Conservation (phyloP, 1,140 invertebrate species). For the Drosophila seguyi region DNA sequence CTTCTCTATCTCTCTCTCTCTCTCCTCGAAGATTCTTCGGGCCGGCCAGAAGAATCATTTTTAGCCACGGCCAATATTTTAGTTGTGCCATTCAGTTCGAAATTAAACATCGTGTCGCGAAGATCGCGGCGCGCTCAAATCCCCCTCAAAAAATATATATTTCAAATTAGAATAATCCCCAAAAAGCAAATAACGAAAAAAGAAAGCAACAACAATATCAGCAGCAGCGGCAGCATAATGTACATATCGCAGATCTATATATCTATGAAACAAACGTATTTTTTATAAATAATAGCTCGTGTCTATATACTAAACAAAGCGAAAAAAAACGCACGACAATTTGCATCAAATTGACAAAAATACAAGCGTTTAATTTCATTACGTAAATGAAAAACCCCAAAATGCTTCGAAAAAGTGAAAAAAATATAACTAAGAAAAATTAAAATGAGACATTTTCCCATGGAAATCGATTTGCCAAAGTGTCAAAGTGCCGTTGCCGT, state of each 20-base stretch:
- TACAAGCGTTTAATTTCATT: slow-evolving; percentile 79
- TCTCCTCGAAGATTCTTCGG: slow-evolving; percentile 48
- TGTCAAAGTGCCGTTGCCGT: slow-evolving; percentile 61
- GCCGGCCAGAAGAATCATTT: slow-evolving; percentile 77
- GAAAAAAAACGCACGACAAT: slow-evolving; percentile 64
- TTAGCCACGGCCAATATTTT: slow-evolving; percentile 69
- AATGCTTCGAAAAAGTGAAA: slow-evolving; percentile 13
- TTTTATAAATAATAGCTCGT: slow-evolving; percentile 79
- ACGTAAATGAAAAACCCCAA: slow-evolving; percentile 53
- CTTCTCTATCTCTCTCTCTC: slow-evolving; percentile 26
- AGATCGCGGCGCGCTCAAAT: slow-evolving; percentile 53
- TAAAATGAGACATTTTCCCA: slow-evolving; percentile 38
- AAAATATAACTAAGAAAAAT: slow-evolving; percentile 19
- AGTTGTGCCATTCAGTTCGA: slow-evolving; percentile 75
- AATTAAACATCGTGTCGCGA: slow-evolving; percentile 75
- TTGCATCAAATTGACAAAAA: slow-evolving; percentile 82
- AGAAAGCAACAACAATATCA: slow-evolving; percentile 35
- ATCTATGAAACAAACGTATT: slow-evolving; percentile 54
- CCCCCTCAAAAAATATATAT: slow-evolving; percentile 24
- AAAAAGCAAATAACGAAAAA: slow-evolving; percentile 36
- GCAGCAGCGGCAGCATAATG: slow-evolving; percentile 42
- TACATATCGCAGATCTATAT: slow-evolving; percentile 61
- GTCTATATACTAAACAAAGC: slow-evolving; percentile 67
- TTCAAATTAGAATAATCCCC: slow-evolving; percentile 39
- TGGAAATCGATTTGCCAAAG: slow-evolving; percentile 71